A percentile compares a stretch with the other conserved stretches of the same genome.
Conservation (phyloP, 2,113 vertebrate species). For the Ctenomys sociabilis region DNA sequence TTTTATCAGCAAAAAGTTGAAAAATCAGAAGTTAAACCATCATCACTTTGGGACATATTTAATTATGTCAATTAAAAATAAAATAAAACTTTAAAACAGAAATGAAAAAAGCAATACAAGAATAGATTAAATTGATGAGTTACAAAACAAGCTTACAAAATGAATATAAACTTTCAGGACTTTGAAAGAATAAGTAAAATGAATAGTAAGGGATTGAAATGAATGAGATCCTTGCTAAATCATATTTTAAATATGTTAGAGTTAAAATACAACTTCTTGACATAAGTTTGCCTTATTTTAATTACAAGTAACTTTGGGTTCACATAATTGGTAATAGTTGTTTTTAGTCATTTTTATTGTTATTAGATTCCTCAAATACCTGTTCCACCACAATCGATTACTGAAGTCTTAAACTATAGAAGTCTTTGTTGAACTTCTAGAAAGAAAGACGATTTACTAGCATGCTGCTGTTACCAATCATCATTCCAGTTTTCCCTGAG, state of each 20-base stretch:
- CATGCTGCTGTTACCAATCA: constrained; percentile 1
- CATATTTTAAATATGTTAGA: neutral
- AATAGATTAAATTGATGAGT: neutral
- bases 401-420: neutral
- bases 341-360: neutral
- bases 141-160: neutral
- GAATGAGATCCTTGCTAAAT: neutral
- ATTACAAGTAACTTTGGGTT: neutral
- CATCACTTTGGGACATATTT: neutral
- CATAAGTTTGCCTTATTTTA: neutral
- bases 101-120: neutral
- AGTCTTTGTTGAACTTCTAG: neutral
- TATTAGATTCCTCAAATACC: neutral
- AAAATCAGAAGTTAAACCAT: neutral
- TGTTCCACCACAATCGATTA: neutral
- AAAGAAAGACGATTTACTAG: neutral
- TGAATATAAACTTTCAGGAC: neutral
- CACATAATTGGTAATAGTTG: neutral
- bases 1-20: neutral
- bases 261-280: neutral
- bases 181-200: neutral
- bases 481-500: neutral
- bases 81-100: neutral
- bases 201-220: neutral
- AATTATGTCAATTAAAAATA: neutral